phyloP scores from a whole-genome alignment of 2,797 vertebrate genomes.

The Sylvilagus floridanus region DNA sequence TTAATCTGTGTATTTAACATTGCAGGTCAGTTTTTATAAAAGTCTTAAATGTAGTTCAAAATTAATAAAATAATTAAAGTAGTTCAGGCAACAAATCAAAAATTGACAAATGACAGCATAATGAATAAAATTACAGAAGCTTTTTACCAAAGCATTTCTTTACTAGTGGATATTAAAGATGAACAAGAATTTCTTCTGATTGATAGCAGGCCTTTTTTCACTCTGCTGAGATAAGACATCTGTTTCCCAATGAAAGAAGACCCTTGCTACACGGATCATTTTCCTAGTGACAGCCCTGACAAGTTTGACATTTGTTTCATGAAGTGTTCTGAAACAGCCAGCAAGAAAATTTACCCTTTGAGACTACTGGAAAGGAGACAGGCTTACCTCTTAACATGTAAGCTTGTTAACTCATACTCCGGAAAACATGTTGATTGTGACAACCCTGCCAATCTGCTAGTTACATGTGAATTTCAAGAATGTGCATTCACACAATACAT shows the following conservation, averaged over 20 bases:
- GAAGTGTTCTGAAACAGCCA: conserved; percentile 87
- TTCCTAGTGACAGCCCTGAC: conserved; percentile 89
- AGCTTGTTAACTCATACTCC: conserved; percentile 87
- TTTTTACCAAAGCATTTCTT: conserved; percentile 67
- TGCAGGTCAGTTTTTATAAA: conserved; percentile 40
- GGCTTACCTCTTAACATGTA: conserved; percentile 87
- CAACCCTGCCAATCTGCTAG: conserved; percentile 46
- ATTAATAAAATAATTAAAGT: conserved; percentile 56
- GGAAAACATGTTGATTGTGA: conserved; percentile 80
- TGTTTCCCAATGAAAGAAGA: conserved; percentile 89
- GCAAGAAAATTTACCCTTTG: conserved; percentile 88
- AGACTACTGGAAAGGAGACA: conserved; percentile 87
- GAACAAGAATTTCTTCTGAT: conserved; percentile 80
- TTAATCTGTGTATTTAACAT: conserved; percentile 32
- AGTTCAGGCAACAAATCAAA: neutral
- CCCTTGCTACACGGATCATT: conserved; percentile 89
- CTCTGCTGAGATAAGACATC: conserved; percentile 87
- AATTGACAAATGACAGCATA: conserved; percentile 1
- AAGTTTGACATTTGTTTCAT: conserved; percentile 91
- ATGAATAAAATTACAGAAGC: conserved; percentile 3
- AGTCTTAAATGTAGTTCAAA: conserved; percentile 25
- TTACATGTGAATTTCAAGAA: conserved; percentile 56
- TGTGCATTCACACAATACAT: neutral
- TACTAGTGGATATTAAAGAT: conserved; percentile 77
- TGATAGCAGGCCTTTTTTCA: conserved; percentile 84